Percentiles rank a stretch among this genome's conserved stretches.
Evolutionary conservation across 2,888 invertebrate species (phyloP).

Genomic region (Odontocerum albicorne): DNA sequence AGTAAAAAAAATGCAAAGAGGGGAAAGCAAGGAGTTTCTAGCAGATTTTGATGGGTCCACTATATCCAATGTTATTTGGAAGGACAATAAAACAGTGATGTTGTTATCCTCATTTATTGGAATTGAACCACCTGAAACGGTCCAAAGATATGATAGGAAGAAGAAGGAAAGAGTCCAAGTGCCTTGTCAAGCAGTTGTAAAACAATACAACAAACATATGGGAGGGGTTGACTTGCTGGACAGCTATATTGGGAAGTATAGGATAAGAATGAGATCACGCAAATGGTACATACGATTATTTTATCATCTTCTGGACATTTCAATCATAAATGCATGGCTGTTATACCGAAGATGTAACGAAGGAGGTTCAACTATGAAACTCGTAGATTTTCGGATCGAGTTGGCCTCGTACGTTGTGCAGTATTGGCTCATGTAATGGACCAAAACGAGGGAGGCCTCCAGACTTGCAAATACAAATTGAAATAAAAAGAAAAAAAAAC

Average conservation of each 20-base stretch:
- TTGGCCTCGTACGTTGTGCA: background rate
- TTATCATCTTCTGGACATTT: slow-evolving; percentile 35
- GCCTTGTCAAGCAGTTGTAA: slow-evolving; percentile 33
- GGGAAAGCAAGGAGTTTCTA: background rate
- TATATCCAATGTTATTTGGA: background rate
- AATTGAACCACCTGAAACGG: slow-evolving; percentile 26
- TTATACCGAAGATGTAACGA: background rate
- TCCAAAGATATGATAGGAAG: slow-evolving; percentile 32
- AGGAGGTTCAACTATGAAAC: background rate
- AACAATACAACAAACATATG: slow-evolving; percentile 38
- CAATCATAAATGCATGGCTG: slow-evolving; percentile 32
- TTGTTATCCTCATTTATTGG: slow-evolving; percentile 30
- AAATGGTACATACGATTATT: slow-evolving; percentile 36
- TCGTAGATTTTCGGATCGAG: background rate
- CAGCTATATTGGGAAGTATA: slow-evolving; percentile 33
- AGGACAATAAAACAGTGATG: slow-evolving; percentile 4
- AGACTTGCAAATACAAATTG: too few species aligned
- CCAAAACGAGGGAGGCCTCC: background rate
- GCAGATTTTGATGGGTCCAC: background rate
- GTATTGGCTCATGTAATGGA: background rate
- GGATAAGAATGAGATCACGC: slow-evolving; percentile 38
- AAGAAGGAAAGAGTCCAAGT: slow-evolving; percentile 29
- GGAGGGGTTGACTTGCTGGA: slow-evolving; percentile 37
- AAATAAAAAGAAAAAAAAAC: too few species aligned
- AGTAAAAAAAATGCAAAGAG: background rate